Percentiles rank a stretch among this genome's conserved stretches.
Conservation (phyloP, 2,797 vertebrate species). For the Eulemur coronatus region DNA sequence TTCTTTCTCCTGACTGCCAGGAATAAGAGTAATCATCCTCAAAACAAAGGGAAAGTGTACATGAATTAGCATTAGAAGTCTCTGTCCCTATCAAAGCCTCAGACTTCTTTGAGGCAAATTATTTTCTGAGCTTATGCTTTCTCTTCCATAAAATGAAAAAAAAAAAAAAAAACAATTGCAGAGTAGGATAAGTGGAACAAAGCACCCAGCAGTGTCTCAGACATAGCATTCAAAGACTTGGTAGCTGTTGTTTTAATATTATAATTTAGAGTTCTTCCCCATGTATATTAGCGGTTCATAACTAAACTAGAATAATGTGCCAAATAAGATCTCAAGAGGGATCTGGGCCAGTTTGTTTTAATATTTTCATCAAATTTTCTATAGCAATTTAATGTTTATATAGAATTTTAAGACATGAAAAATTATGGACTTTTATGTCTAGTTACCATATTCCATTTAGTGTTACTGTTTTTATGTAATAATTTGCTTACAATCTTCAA, state of each 20-base stretch:
- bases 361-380: background rate
- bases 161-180: background rate
- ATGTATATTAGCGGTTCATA: background rate
- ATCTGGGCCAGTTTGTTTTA: background rate
- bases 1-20: background rate
- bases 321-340: background rate
- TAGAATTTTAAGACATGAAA: background rate
- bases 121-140: background rate
- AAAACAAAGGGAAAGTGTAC: background rate
- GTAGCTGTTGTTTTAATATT: background rate
- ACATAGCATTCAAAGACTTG: background rate
- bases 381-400: background rate
- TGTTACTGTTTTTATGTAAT: background rate
- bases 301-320: background rate
- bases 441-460: background rate
- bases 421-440: background rate
- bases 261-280: background rate
- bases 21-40: background rate
- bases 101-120: background rate
- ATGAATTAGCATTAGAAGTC: background rate
- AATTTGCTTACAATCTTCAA: background rate
- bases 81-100: background rate
- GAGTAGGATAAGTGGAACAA: background rate
- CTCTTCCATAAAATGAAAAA: background rate
- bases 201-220: background rate